Evolutionary conservation across 2,888 invertebrate genomes (phyloP).

Genomic region (Drosophila mettleri): DNA sequence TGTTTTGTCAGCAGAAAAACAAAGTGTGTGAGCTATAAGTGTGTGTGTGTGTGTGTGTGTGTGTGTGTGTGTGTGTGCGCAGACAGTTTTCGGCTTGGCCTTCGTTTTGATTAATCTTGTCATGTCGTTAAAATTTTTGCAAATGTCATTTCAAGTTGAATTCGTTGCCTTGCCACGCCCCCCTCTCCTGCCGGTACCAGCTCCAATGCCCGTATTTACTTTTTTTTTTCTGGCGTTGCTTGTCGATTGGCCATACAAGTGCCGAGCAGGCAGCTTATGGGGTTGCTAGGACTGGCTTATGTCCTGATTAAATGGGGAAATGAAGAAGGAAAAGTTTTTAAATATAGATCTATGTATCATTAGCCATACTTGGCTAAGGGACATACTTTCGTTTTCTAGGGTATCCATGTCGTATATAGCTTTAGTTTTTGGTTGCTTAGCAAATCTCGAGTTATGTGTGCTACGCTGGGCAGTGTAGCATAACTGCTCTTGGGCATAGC

Average conservation of each 20-base stretch:
- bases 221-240: slow-evolving; percentile 2
- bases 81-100: slow-evolving; percentile 54
- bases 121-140: slow-evolving; percentile 80
- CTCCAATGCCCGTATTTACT: neutral
- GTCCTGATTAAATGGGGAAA: neutral
- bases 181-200: neutral
- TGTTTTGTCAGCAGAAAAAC: slow-evolving; percentile 74
- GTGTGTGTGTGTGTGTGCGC: slow-evolving; percentile 2
- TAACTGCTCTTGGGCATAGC: neutral
- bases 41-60: neutral
- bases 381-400: neutral
- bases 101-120: slow-evolving; percentile 76
- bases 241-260: slow-evolving; percentile 41
- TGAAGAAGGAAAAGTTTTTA: neutral
- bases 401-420: neutral
- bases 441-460: neutral
- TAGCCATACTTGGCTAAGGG: no score
- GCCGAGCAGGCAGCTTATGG: neutral
- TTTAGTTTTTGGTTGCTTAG: accelerated
- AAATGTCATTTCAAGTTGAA: slow-evolving; percentile 75
- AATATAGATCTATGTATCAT: no score
- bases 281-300: neutral
- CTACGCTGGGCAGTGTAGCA: neutral
- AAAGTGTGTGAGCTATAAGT: slow-evolving; percentile 25
- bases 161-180: slow-evolving; percentile 28